Evolutionary conservation across 2,888 invertebrate genomes (phyloP).

Genomic region (Anorthoa munda): DNA sequence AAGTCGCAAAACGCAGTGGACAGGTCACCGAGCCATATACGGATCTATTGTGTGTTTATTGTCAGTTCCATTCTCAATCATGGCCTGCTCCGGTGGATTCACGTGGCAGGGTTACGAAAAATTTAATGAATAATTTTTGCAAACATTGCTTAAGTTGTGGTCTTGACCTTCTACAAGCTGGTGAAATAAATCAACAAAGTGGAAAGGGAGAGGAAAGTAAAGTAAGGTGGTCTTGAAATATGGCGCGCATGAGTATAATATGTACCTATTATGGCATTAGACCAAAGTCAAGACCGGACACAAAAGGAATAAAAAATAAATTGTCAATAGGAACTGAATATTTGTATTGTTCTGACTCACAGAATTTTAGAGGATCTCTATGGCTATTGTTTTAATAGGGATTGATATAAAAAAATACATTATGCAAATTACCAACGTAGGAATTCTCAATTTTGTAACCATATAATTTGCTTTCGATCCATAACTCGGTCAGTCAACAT

Average conservation of each 20-base stretch:
- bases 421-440: too few relatives aligned
- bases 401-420: too few relatives aligned
- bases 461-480: neutral
- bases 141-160: constrained; percentile 6
- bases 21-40: constrained; percentile 34
- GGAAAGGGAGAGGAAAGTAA: neutral
- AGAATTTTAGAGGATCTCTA: too few relatives aligned
- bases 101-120: constrained; percentile 9
- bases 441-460: too few relatives aligned
- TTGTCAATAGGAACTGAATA: too few relatives aligned
- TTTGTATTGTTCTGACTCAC: too few relatives aligned
- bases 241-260: too few relatives aligned
- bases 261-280: too few relatives aligned
- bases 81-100: constrained; percentile 16
- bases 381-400: too few relatives aligned
- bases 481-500: neutral
- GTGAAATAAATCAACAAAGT: neutral
- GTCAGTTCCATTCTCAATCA: constrained; percentile 34
- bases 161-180: constrained; percentile 36
- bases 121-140: constrained; percentile 20
- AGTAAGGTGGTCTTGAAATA: neutral
- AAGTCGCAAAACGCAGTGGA: constrained; percentile 24
- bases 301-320: too few relatives aligned
- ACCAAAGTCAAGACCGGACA: too few relatives aligned
- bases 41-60: constrained; percentile 56